Evolutionary conservation across 53 echinoderm and acorn worm species (phyloP), one percentile per base, ranked within the genome.

Genomic region (Patiria pectinifera): DNA sequence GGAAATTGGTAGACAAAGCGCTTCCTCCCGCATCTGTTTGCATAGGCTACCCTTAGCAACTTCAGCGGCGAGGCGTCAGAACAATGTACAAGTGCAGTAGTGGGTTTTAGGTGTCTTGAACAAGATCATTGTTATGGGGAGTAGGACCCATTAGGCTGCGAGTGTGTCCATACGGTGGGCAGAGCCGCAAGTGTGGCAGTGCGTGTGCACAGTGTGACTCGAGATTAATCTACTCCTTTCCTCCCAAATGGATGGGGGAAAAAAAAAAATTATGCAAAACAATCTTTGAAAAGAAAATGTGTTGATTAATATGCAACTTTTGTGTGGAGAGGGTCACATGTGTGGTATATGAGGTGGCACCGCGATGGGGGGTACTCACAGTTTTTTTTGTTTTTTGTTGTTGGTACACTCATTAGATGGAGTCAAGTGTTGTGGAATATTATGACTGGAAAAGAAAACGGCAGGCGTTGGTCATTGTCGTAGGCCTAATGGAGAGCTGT

Each of bases 1-100:
- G 87, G 87, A 87, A 87, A 87, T 87, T 87, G 62, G 87, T 60
- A 78, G 87, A 87, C 87, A 87, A 87, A 87, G 87, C 24, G 87
- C 35, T 87, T 87, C 87, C 87, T 78, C 43, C 60, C n/a, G 45
- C 87, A 78, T 77, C 77, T 87, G 87, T 87, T 87, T 76, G 87
- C 78, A 76, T 87, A 87, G 59, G 87, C 77, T 76, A 59, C 87
- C 87, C 87, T 25, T 3, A 71, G 86, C 59, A 21, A 58, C 60
- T 6, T 15, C 1, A 14, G 19, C 59, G 6, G 25, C n/a, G 2
- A 48, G 14, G 69, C 16, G 0, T 18, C 66, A 10, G 69, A 84
- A 62, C 71, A 71, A 86, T 87, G 58, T 76, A 78, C 87, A 35
- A 87, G 87, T 87, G 76, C 60, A 26, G 35, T 59, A 60, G 77